Conservation (phyloP, 2,888 invertebrate genomes). For the Parthenolecanium corni region DNA sequence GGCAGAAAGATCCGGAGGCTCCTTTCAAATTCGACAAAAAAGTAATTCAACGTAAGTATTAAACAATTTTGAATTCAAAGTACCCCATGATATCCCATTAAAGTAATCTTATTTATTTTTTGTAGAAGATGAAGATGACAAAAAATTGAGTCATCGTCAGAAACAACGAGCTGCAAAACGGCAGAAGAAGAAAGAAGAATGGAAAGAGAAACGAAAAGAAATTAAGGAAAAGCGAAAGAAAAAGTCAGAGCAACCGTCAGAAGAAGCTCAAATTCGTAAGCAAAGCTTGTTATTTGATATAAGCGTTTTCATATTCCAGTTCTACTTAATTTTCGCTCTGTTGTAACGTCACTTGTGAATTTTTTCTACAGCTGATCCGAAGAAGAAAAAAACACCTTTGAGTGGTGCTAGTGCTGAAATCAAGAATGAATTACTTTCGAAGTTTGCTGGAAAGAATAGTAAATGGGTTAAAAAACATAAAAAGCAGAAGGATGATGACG, state of each 20-base stretch:
- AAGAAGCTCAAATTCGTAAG: neutral
- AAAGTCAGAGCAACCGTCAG: neutral
- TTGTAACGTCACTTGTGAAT: no score
- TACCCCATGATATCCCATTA: neutral
- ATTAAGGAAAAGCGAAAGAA: slow-evolving; percentile 22
- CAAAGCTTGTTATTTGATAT: no score
- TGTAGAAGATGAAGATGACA: slow-evolving; percentile 38
- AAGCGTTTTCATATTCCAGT: no score
- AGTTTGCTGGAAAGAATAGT: slow-evolving; percentile 60
- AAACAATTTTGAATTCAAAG: neutral
- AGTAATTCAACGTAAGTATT: slow-evolving; percentile 6
- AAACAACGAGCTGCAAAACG: slow-evolving; percentile 55
- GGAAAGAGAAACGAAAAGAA: slow-evolving; percentile 35
- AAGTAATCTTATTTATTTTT: slow-evolving; percentile 3
- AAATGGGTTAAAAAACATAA: slow-evolving; percentile 54
- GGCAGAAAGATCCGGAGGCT: slow-evolving; percentile 69
- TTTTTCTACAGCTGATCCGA: neutral
- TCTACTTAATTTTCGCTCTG: no score
- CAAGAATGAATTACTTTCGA: slow-evolving; percentile 38
- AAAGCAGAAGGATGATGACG: slow-evolving; percentile 34
- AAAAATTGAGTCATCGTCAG: slow-evolving; percentile 56
- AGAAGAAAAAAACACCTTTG: neutral
- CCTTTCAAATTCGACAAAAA: slow-evolving; percentile 42
- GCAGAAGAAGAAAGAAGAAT: slow-evolving; percentile 44
- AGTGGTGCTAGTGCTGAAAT: slow-evolving; percentile 17